Percentiles rank a stretch among this genome's conserved stretches.
Conservation (phyloP, 1,140 invertebrate species). For the Tetraneura akinire region DNA sequence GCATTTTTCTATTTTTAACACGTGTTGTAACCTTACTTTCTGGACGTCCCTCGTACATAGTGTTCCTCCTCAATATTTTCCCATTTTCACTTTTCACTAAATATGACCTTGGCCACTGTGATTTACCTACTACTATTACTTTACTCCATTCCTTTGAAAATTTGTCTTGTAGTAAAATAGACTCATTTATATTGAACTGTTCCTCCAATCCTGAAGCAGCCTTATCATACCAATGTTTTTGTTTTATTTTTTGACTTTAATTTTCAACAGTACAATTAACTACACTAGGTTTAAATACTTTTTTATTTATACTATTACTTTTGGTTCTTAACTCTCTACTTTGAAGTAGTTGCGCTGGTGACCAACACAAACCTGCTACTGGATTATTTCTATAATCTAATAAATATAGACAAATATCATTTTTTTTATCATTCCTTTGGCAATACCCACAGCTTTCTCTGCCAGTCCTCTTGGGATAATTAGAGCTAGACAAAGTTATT, state of each 20-base stretch:
- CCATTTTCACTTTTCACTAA: slow-evolving; percentile 7
- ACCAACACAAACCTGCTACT: background rate
- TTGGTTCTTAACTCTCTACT: slow-evolving; percentile 1
- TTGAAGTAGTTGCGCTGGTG: slow-evolving; percentile 7
- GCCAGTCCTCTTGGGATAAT: slow-evolving; percentile 29
- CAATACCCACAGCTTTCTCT: slow-evolving; percentile 58
- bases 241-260: background rate
- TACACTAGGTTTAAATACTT: slow-evolving; percentile 1
- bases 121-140: background rate
- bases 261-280: background rate
- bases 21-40: no score
- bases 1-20: no score
- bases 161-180: background rate
- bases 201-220: background rate
- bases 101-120: background rate
- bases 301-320: background rate
- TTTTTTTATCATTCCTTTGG: slow-evolving; percentile 58
- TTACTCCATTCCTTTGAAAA: background rate
- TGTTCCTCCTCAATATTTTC: background rate
- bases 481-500: background rate
- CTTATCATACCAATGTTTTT: slow-evolving; percentile 12
- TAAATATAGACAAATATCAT: slow-evolving; percentile 48
- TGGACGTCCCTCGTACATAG: background rate
- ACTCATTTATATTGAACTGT: background rate
- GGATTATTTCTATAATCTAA: slow-evolving; percentile 39